Conservation (phyloP, 2,888 invertebrate species). For the Tetranychus truncatus region DNA sequence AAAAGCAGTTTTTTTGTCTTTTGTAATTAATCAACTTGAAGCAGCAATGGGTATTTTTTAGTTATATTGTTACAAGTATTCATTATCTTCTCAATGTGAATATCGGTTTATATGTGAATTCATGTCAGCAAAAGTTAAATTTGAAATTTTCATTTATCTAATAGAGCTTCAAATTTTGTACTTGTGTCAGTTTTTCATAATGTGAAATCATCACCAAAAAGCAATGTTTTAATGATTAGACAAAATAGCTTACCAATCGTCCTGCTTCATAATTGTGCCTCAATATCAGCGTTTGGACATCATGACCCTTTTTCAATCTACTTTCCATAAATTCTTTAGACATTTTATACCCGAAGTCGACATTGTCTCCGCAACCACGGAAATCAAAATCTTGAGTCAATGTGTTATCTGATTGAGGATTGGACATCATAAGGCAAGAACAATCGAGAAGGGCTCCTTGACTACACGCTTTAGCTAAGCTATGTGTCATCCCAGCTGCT, state of each 20-base stretch:
- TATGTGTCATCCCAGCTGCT: slow-evolving; percentile 81
- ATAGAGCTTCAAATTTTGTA: too few species aligned
- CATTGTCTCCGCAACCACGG: slow-evolving; percentile 93
- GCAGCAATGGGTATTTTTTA: too few species aligned
- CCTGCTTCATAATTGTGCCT: slow-evolving; percentile 93
- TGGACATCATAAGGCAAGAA: slow-evolving; percentile 35
- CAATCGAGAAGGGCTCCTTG: slow-evolving; percentile 13
- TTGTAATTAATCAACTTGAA: too few species aligned
- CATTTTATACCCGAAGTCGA: slow-evolving; percentile 80
- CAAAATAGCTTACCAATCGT: slow-evolving; percentile 55
- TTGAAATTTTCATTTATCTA: too few species aligned
- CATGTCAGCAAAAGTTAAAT: too few species aligned
- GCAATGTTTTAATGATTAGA: not conserved
- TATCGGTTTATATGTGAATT: too few species aligned
- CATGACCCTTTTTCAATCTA: slow-evolving; percentile 41
- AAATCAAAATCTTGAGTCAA: slow-evolving; percentile 47
- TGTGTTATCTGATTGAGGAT: slow-evolving; percentile 32
- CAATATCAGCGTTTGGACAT: slow-evolving; percentile 39
- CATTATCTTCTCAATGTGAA: too few species aligned
- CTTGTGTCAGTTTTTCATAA: too few species aligned
- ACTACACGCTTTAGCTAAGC: slow-evolving; percentile 45
- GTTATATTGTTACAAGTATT: too few species aligned
- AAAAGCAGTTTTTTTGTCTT: too few species aligned
- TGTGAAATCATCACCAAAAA: too few species aligned
- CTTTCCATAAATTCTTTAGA: slow-evolving; percentile 65